A percentile compares a stretch with the other conserved stretches of the same genome.
phyloP scores from a whole-genome alignment of 2,797 vertebrate species.

The Enteromius anoplus region DNA sequence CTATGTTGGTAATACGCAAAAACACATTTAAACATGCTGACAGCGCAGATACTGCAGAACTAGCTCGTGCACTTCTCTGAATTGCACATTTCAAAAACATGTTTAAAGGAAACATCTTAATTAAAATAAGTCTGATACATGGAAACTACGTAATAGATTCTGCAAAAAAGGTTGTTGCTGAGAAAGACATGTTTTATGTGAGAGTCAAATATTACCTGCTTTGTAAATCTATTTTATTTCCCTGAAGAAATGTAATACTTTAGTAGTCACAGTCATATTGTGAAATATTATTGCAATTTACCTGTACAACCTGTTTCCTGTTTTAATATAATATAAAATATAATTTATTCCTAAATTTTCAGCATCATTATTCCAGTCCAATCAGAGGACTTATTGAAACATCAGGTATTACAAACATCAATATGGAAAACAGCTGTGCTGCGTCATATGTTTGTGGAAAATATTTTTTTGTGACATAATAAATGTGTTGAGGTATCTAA shows the following conservation, averaged over 20 bases:
- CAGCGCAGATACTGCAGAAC: background rate
- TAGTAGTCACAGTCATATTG: background rate
- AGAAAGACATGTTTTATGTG: background rate
- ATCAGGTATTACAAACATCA: background rate
- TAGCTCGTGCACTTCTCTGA: background rate
- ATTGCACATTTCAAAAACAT: conserved; percentile 15
- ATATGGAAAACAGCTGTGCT: background rate
- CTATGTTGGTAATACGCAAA: background rate
- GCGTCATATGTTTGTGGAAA: background rate
- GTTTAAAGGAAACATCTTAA: background rate
- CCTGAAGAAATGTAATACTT: background rate
- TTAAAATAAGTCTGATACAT: conserved; percentile 23
- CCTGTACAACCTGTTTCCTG: background rate
- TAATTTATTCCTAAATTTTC: background rate
- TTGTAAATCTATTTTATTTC: background rate
- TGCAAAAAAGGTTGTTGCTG: background rate
- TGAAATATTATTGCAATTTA: background rate
- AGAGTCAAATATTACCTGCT: background rate
- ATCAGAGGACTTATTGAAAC: background rate
- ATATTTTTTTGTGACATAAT: background rate
- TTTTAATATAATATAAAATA: background rate
- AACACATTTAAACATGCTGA: conserved; percentile 25
- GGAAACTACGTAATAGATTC: background rate
- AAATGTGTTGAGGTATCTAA: background rate
- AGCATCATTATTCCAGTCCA: background rate